phyloP scores from a whole-genome alignment of 2,113 vertebrate species.

The Cebidichthys violaceus region DNA sequence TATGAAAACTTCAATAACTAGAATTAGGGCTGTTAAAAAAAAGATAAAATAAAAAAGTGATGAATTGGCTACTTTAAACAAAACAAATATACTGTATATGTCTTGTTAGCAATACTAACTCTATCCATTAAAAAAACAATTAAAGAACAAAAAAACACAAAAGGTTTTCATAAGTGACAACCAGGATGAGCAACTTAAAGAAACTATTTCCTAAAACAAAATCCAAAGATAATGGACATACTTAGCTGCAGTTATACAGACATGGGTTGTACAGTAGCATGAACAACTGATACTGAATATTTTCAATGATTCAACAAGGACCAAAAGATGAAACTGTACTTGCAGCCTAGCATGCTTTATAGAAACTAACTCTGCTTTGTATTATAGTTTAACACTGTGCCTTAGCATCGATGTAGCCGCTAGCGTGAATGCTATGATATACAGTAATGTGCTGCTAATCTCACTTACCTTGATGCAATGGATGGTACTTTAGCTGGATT shows the following conservation, averaged over 20 bases:
- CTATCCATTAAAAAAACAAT: neutral
- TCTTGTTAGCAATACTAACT: neutral
- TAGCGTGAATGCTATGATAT: neutral
- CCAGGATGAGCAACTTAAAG: neutral
- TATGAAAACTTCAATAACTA: neutral
- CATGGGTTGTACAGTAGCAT: conserved; percentile 5
- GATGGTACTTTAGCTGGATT: neutral
- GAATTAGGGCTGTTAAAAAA: neutral
- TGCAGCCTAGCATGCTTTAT: conserved; percentile 3
- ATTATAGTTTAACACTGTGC: conserved; percentile 40
- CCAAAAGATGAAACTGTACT: conserved; percentile 20
- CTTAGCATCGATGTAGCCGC: conserved; percentile 18
- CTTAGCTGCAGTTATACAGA: neutral
- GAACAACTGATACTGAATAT: conserved; percentile 26
- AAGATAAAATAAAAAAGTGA: neutral
- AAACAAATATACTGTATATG: conserved; percentile 2
- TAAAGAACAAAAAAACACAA: neutral
- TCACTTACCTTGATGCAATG: neutral
- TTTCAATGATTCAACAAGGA: conserved; percentile 20
- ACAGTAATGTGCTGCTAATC: conserved; percentile 1
- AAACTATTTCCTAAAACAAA: neutral
- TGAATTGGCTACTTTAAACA: neutral
- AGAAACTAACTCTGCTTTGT: conserved; percentile 30
- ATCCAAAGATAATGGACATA: neutral
- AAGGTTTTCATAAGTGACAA: neutral